Evolutionary conservation across 2,113 vertebrate genomes (phyloP).

Genomic region (Prietella phreatophila): DNA sequence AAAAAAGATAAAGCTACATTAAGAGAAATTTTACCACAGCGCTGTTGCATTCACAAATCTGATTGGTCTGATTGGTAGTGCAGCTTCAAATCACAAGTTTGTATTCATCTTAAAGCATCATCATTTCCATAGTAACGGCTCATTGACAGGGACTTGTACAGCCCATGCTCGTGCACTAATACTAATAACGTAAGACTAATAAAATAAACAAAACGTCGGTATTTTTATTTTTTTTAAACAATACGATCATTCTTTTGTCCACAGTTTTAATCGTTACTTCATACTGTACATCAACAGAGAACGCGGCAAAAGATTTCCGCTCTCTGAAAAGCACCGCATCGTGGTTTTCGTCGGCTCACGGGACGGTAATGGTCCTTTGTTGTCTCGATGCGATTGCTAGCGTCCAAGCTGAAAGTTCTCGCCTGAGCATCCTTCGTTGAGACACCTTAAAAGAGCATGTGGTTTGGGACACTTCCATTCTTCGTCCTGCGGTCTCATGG

Average conservation of each 20-base stretch:
- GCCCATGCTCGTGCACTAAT: not conserved
- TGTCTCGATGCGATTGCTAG: not conserved
- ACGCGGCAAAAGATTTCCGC: not conserved
- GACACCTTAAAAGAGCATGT: not conserved
- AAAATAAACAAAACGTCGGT: no score
- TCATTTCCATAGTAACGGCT: not conserved
- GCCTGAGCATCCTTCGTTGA: not conserved
- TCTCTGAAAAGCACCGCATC: not conserved
- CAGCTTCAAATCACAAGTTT: not conserved
- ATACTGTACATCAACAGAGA: not conserved
- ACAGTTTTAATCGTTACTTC: not conserved
- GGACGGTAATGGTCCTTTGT: not conserved
- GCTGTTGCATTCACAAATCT: no score
- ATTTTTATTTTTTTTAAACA: no score
- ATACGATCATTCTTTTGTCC: no score
- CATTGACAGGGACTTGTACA: not conserved
- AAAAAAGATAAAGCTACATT: not conserved
- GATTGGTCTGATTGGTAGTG: not conserved
- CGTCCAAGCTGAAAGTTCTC: not conserved
- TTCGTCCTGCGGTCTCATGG: not conserved
- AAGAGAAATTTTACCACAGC: not conserved
- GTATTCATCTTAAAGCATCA: not conserved
- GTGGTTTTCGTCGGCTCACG: not conserved
- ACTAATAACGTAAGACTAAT: no score
- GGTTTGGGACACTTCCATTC: not conserved